phyloP scores from a whole-genome alignment of 2,888 invertebrate species.

The Cheilosia variabilis region DNA sequence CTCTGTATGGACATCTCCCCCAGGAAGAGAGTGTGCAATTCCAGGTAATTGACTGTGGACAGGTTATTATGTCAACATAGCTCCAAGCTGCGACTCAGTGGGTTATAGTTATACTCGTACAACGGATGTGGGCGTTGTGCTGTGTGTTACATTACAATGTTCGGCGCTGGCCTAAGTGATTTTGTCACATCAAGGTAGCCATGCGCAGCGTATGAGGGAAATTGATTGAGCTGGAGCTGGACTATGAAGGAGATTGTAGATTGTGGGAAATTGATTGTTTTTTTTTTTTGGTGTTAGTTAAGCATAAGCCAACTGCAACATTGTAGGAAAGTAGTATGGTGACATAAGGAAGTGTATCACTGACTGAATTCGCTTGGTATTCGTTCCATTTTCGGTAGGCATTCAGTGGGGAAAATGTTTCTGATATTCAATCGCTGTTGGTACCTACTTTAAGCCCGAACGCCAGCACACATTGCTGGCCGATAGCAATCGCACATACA shows the following conservation, averaged over 20 bases:
- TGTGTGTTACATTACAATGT: conserved; percentile 30
- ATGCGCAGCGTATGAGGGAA: not conserved
- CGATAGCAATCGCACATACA: too few species aligned
- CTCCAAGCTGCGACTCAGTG: conserved; percentile 47
- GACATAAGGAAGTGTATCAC: too few species aligned
- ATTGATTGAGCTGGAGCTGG: conserved; percentile 17
- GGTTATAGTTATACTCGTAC: conserved; percentile 7
- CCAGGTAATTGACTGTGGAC: conserved; percentile 58
- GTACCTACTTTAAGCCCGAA: too few species aligned
- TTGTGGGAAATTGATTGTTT: not conserved
- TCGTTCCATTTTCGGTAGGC: too few species aligned
- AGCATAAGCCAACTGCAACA: too few species aligned
- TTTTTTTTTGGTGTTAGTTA: not conserved
- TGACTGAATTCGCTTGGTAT: too few species aligned
- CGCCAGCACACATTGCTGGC: too few species aligned
- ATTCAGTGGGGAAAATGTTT: too few species aligned
- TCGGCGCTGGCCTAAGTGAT: conserved; percentile 27
- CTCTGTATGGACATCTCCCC: not conserved
- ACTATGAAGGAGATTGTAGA: conserved; percentile 4
- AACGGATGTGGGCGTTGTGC: conserved; percentile 49
- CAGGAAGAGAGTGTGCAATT: conserved; percentile 36
- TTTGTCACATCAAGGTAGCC: conserved; percentile 42
- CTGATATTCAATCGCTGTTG: too few species aligned
- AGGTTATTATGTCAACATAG: conserved; percentile 66
- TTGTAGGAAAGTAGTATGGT: too few species aligned